These are phyloP conservation scores for Himalopsyche japonica DNA, from an alignment of 2,888 invertebrate species.

Conservation along the genomic window DNA sequence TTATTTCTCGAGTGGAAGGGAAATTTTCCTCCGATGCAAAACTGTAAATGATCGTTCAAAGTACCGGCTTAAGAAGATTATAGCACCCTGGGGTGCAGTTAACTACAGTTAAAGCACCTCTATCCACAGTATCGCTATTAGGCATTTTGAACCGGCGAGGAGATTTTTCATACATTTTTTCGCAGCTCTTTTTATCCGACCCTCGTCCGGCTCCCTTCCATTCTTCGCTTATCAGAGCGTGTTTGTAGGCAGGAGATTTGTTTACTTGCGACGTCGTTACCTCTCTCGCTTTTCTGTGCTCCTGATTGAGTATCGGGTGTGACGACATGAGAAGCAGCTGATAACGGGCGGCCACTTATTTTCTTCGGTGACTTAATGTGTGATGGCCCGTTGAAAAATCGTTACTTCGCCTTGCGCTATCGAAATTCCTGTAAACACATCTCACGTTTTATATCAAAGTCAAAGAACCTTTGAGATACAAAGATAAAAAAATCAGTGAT, in stretches of 20 bases:
- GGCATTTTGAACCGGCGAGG: conserved; percentile 9
- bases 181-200: conserved; percentile 1
- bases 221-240: conserved; percentile 22
- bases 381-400: conserved; percentile 18
- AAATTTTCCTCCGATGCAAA: conserved; percentile 18
- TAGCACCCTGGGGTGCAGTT: conserved; percentile 26
- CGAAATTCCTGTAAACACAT: neutral
- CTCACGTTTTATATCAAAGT: neutral
- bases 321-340: neutral
- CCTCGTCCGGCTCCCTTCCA: conserved; percentile 7
- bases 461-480: neutral
- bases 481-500: too few relatives aligned
- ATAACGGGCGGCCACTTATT: conserved; percentile 20
- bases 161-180: conserved; percentile 19
- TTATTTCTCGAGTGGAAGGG: neutral
- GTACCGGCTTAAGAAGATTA: conserved; percentile 21
- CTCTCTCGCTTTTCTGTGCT: conserved; percentile 14
- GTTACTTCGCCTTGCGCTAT: neutral
- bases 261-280: conserved; percentile 24
- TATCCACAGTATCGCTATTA: conserved; percentile 26
- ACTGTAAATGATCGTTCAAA: conserved; percentile 26
- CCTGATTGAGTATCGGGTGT: conserved; percentile 24
- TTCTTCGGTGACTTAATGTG: conserved; percentile 1
- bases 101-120: conserved; percentile 17
- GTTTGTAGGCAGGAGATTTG: conserved; percentile 28